Conservation (phyloP, 2,888 invertebrate species). For the Lissonota sp. region DNA sequence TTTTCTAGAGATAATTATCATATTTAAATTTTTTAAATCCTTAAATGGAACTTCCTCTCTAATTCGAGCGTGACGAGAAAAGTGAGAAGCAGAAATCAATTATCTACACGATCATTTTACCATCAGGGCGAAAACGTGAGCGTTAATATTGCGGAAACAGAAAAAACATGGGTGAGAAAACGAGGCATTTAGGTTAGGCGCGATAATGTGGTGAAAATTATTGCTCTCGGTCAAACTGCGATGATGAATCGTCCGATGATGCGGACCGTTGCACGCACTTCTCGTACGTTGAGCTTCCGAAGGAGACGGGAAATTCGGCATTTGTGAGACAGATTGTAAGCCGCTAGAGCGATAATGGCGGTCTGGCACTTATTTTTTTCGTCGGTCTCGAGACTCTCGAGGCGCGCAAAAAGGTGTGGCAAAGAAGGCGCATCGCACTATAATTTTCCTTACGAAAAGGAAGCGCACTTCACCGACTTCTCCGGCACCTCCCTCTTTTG, state of each 20-base stretch:
- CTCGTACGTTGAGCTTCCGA: constrained; percentile 28
- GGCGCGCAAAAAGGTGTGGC: constrained; percentile 34
- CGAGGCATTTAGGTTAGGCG: constrained; percentile 75
- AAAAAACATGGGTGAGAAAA: constrained; percentile 70
- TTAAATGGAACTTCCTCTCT: too few species aligned
- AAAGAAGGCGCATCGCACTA: constrained; percentile 44
- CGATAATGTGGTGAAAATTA: constrained; percentile 77
- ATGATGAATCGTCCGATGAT: constrained; percentile 36
- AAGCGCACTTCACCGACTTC: constrained; percentile 68
- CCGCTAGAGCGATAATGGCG: too few species aligned
- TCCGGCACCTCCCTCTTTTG: neutral
- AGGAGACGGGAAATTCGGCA: constrained; percentile 26
- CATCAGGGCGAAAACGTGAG: constrained; percentile 67
- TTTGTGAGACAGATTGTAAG: constrained; percentile 8
- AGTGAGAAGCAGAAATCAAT: constrained; percentile 76
- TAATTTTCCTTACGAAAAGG: constrained; percentile 69
- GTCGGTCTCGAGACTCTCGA: constrained; percentile 8
- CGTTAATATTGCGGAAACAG: constrained; percentile 56
- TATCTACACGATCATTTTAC: constrained; percentile 76
- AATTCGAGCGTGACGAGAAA: constrained; percentile 26
- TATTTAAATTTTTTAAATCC: too few species aligned
- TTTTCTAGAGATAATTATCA: too few species aligned
- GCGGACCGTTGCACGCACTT: constrained; percentile 29
- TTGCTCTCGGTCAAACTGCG: constrained; percentile 58
- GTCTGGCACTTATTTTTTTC: too few species aligned